Evolutionary conservation across 1,140 invertebrate genomes (phyloP).

Genomic region (Aphis gossypii): DNA sequence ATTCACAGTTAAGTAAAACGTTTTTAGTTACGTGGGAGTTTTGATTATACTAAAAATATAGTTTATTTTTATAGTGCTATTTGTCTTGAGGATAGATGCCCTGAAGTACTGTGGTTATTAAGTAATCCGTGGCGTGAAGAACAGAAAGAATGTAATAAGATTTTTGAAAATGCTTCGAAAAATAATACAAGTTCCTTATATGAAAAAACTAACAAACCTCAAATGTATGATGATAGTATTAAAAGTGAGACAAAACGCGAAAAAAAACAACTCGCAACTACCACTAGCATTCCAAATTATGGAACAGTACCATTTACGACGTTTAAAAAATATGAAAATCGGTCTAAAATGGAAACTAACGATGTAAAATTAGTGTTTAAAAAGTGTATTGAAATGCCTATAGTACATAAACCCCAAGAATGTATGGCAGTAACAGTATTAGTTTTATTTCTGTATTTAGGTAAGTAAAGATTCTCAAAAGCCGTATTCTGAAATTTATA

Average conservation of each 20-base stretch:
- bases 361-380: neutral
- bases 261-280: neutral
- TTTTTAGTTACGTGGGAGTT: neutral
- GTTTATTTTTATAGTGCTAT: neutral
- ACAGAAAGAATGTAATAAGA: no score
- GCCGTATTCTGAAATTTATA: neutral
- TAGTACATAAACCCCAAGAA: no score
- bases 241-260: neutral
- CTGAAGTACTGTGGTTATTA: neutral
- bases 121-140: neutral
- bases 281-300: neutral
- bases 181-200: neutral
- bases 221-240: neutral
- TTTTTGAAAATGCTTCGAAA: neutral
- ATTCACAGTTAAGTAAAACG: neutral
- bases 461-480: neutral
- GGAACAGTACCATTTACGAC: neutral
- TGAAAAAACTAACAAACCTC: neutral
- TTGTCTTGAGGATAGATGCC: slow-evolving; percentile 2
- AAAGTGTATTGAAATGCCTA: neutral
- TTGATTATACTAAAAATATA: neutral
- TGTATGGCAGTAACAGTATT: neutral
- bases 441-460: neutral
- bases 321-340: neutral
- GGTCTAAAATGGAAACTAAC: neutral